Percentiles rank a stretch among this genome's conserved stretches.
These are phyloP conservation scores for Agrenia bidenticulata DNA, from an alignment of 2,888 invertebrate species.

Conservation along the genomic window DNA sequence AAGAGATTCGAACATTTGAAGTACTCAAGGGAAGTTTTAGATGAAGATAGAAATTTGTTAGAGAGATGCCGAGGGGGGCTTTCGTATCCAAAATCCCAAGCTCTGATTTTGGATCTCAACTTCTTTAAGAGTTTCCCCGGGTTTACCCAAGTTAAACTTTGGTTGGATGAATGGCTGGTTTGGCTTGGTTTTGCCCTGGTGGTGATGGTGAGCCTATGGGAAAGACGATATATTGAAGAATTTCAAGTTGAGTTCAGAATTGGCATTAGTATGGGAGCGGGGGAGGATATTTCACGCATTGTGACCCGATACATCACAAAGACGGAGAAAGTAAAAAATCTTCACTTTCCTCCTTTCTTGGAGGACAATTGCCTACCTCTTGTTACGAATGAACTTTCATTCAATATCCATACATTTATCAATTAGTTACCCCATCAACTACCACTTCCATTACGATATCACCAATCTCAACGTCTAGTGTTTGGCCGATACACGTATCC, in stretches of 20 bases:
- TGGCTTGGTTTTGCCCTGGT: too few relatives aligned
- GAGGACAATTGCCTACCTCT: too few relatives aligned
- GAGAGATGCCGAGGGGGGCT: neutral
- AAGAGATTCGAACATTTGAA: neutral
- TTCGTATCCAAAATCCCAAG: neutral
- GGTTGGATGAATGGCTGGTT: slow-evolving; percentile 6
- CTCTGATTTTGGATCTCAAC: neutral
- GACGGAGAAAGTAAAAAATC: slow-evolving; percentile 15
- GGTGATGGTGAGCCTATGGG: too few relatives aligned
- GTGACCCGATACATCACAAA: slow-evolving; percentile 37
- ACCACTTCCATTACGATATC: too few relatives aligned
- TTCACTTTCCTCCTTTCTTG: slow-evolving; percentile 17
- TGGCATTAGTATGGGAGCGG: slow-evolving; percentile 32
- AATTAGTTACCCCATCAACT: slow-evolving; percentile 5
- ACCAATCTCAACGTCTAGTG: too few relatives aligned
- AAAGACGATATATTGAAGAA: too few relatives aligned
- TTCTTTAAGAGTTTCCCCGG: slow-evolving; percentile 6
- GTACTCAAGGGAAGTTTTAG: neutral
- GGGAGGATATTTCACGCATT: slow-evolving; percentile 38
- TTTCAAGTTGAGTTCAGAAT: neutral
- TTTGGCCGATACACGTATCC: neutral
- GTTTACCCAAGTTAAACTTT: slow-evolving; percentile 9
- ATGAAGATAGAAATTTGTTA: slow-evolving; percentile 9
- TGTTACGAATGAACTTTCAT: neutral
- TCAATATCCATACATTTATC: slow-evolving; percentile 5